Conservation (phyloP, 2,113 vertebrate species). For the Dipodomys merriami region DNA sequence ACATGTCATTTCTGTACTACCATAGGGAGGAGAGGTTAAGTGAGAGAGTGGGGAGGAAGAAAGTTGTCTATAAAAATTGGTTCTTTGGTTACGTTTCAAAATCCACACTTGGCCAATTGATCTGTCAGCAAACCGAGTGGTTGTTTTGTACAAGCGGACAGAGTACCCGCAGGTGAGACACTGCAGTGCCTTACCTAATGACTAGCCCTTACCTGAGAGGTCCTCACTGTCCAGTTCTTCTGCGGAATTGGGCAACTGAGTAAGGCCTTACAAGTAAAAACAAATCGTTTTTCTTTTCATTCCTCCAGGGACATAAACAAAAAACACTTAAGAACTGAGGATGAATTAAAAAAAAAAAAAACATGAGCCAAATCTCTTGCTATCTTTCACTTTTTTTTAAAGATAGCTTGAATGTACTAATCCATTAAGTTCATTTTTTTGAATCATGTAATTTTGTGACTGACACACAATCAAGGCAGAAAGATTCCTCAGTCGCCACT, state of each 20-base stretch:
- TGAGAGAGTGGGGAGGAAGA: not conserved
- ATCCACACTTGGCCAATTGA: not conserved
- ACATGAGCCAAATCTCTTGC: slow-evolving; percentile 82
- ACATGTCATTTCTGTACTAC: not conserved
- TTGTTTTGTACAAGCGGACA: slow-evolving; percentile 72
- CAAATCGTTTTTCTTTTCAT: slow-evolving; percentile 88
- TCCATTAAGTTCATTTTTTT: slow-evolving; percentile 68
- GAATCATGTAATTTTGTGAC: slow-evolving; percentile 70
- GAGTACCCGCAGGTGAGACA: slow-evolving; percentile 75
- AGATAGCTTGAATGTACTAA: slow-evolving; percentile 74
- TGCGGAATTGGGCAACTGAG: slow-evolving; percentile 91
- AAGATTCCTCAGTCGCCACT: slow-evolving; percentile 85
- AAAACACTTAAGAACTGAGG: slow-evolving; percentile 87
- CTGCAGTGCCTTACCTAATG: slow-evolving; percentile 82
- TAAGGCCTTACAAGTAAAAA: slow-evolving; percentile 91
- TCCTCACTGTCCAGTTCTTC: slow-evolving; percentile 91
- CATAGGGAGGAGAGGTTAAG: not conserved
- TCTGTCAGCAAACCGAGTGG: slow-evolving; percentile 69
- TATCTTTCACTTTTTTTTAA: slow-evolving; percentile 50
- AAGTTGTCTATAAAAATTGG: slow-evolving; percentile 3
- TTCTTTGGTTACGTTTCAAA: slow-evolving; percentile 10
- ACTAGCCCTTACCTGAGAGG: slow-evolving; percentile 90
- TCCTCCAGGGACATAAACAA: slow-evolving; percentile 88
- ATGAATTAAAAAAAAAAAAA: slow-evolving; percentile 59
- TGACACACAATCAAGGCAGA: slow-evolving; percentile 77